Percentiles rank a stretch among this genome's conserved stretches.
Conservation (phyloP, 2,113 vertebrate species). For the Nothocercus julius region DNA sequence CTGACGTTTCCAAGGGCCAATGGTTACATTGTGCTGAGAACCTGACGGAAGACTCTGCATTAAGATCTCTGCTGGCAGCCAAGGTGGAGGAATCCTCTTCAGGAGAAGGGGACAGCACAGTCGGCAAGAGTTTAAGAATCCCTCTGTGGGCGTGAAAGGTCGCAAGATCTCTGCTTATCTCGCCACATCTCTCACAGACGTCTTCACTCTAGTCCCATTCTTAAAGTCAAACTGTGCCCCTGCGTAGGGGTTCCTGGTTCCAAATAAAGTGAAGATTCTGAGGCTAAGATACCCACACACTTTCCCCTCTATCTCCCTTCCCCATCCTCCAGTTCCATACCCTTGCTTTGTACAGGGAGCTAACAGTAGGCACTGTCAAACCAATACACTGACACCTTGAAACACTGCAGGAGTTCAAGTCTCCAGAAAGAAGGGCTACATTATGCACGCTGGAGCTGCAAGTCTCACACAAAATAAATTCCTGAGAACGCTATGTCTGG, state of each 20-base stretch:
- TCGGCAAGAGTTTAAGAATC: background rate
- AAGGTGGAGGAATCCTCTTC: background rate
- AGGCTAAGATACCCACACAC: background rate
- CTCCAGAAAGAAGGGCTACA: background rate
- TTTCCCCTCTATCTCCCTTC: background rate
- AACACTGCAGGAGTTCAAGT: background rate
- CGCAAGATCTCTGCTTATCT: background rate
- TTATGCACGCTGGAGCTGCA: background rate
- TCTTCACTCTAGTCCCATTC: background rate
- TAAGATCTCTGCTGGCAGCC: background rate
- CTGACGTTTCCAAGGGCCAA: background rate
- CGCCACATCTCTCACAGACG: background rate
- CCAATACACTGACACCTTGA: background rate
- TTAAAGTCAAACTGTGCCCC: background rate
- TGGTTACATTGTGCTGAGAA: background rate
- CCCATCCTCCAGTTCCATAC: background rate
- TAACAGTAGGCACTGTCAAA: background rate
- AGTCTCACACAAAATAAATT: background rate
- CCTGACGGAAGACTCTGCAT: background rate
- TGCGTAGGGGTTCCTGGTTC: accelerated
- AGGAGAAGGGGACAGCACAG: background rate
- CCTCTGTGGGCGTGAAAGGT: background rate
- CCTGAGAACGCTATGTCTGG: background rate
- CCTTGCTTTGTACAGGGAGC: background rate
- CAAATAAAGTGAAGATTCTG: background rate